phyloP scores from a whole-genome alignment of 1,140 invertebrate genomes.

The Ceratina japonica region DNA sequence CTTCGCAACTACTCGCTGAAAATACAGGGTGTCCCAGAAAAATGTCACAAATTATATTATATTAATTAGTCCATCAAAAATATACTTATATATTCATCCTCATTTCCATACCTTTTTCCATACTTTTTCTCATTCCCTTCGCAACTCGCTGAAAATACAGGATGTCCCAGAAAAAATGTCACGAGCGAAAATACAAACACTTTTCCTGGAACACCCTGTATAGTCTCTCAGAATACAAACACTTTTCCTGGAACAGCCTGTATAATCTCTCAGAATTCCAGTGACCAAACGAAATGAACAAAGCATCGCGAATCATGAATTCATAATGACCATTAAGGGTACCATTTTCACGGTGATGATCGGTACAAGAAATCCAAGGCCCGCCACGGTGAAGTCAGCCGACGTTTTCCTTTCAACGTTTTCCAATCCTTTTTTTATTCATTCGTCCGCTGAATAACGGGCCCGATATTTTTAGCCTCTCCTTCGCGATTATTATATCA shows the following conservation, averaged over 20 bases:
- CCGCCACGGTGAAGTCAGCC: neutral
- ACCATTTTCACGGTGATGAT: neutral
- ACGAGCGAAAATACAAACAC: no score
- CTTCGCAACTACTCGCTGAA: neutral
- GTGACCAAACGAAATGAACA: no score
- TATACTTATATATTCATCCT: neutral
- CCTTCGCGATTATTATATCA: constrained; percentile 40
- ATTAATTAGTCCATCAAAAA: constrained; percentile 30
- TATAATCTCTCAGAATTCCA: no score
- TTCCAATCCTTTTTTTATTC: constrained; percentile 23
- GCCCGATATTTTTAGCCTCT: constrained; percentile 16
- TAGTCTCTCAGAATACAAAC: no score
- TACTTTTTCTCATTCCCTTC: neutral
- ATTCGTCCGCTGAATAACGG: constrained; percentile 19
- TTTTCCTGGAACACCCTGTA: no score
- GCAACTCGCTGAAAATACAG: no score
- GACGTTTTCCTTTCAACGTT: neutral
- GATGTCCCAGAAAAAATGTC: no score
- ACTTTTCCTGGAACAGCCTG: no score
- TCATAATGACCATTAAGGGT: neutral
- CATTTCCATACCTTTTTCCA: no score
- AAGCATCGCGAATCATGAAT: neutral
- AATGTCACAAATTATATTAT: no score
- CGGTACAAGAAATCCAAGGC: neutral
- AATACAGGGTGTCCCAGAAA: no score